Conservation (phyloP, 2,113 vertebrate genomes). For the Taxidea taxus region DNA sequence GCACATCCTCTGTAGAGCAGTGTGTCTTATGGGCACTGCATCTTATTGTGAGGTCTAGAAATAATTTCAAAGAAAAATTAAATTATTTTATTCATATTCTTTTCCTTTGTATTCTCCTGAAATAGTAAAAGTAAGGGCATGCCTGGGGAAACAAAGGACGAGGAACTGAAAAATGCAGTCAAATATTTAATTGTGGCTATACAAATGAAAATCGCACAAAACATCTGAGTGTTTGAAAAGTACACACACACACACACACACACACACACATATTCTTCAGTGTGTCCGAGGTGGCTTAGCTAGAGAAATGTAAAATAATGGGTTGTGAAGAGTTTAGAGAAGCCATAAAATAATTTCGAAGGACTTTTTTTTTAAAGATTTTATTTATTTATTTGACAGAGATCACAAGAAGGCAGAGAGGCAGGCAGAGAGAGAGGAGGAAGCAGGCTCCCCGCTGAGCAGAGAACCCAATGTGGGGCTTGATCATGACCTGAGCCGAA, state of each 20-base stretch:
- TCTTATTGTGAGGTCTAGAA: not conserved
- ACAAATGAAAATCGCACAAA: not conserved
- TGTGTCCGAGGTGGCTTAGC: not conserved
- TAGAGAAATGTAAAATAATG: not conserved
- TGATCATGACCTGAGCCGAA: too few relatives aligned
- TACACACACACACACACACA: not conserved
- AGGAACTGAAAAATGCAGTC: not conserved
- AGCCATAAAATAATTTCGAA: not conserved
- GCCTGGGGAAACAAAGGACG: not conserved
- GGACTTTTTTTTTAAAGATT: constrained; percentile 2
- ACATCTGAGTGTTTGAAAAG: not conserved
- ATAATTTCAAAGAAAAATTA: not conserved
- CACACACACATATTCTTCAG: not conserved
- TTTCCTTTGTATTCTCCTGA: not conserved
- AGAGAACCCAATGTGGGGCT: too few relatives aligned
- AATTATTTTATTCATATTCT: not conserved
- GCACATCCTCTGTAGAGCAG: not conserved
- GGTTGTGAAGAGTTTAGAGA: not conserved
- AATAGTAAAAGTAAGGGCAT: not conserved
- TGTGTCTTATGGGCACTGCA: not conserved
- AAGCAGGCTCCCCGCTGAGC: too few relatives aligned
- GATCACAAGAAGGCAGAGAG: too few relatives aligned
- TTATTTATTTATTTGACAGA: too few relatives aligned
- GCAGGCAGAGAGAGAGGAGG: too few relatives aligned
- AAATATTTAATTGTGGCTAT: not conserved